Evolutionary conservation across 1,140 invertebrate genomes (phyloP).

Genomic region (Drepana arcuata): DNA sequence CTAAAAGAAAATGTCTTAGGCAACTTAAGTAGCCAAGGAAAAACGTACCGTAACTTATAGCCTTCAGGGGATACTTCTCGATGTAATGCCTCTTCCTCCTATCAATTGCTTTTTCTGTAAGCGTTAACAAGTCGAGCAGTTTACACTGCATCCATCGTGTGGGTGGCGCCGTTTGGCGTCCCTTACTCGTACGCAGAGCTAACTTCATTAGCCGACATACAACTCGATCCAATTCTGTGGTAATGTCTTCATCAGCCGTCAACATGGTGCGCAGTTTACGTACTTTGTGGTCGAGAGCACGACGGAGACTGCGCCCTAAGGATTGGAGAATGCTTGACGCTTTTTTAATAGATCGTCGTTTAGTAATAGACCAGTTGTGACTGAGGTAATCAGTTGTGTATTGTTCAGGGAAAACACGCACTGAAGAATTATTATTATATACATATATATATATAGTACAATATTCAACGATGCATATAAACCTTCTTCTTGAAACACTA

Average conservation of each 20-base stretch:
- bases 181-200: slow-evolving; percentile 27
- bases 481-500: no score
- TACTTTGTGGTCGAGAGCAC: slow-evolving; percentile 42
- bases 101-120: slow-evolving; percentile 50
- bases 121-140: slow-evolving; percentile 42
- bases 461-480: no score
- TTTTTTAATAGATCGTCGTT: no score
- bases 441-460: no score
- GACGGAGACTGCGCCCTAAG: slow-evolving; percentile 33
- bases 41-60: slow-evolving; percentile 29
- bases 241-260: slow-evolving; percentile 44
- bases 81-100: slow-evolving; percentile 30
- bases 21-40: neutral
- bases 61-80: slow-evolving; percentile 27
- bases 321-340: no score
- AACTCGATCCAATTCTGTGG: slow-evolving; percentile 36
- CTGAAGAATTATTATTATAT: no score
- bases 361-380: no score
- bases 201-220: slow-evolving; percentile 49
- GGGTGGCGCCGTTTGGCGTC: slow-evolving; percentile 20
- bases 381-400: no score
- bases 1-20: neutral
- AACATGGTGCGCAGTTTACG: slow-evolving; percentile 34
- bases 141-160: slow-evolving; percentile 49
- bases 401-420: no score